Conservation (phyloP, 2,797 vertebrate genomes). For the Aphelocoma californica region DNA sequence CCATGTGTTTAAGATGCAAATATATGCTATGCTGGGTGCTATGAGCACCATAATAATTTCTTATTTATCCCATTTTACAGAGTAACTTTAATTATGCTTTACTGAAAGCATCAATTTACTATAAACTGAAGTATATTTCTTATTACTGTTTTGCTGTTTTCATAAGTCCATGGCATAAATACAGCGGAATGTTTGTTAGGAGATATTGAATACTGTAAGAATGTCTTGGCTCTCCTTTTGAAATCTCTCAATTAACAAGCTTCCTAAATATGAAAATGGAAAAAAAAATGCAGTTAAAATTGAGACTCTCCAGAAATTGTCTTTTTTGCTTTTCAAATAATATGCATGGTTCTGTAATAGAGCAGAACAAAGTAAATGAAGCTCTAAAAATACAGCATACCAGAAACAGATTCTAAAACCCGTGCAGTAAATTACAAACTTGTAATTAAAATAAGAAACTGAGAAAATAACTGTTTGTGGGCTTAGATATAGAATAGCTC, state of each 20-base stretch:
- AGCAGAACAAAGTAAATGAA: constrained; percentile 14
- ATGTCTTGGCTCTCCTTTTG: neutral
- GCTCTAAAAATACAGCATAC: neutral
- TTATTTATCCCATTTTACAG: neutral
- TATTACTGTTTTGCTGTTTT: constrained; percentile 23
- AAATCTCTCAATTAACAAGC: constrained; percentile 17
- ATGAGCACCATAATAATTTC: neutral
- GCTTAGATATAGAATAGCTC: neutral
- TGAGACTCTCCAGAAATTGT: neutral
- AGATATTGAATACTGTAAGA: neutral
- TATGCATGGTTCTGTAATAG: neutral
- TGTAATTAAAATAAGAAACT: constrained; percentile 25
- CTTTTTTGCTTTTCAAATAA: neutral
- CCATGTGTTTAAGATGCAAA: neutral
- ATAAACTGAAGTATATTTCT: neutral
- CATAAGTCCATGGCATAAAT: neutral
- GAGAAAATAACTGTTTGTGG: neutral
- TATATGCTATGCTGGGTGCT: neutral
- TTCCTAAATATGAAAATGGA: constrained; percentile 10
- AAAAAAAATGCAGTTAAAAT: constrained; percentile 34
- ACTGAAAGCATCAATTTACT: neutral
- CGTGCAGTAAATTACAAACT: neutral
- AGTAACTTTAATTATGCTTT: neutral
- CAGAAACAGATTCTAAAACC: neutral
- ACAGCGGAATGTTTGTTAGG: constrained; percentile 22